These are phyloP conservation scores for Bombus pascuorum DNA, from an alignment of 1,140 invertebrate species.

Conservation along the genomic window DNA sequence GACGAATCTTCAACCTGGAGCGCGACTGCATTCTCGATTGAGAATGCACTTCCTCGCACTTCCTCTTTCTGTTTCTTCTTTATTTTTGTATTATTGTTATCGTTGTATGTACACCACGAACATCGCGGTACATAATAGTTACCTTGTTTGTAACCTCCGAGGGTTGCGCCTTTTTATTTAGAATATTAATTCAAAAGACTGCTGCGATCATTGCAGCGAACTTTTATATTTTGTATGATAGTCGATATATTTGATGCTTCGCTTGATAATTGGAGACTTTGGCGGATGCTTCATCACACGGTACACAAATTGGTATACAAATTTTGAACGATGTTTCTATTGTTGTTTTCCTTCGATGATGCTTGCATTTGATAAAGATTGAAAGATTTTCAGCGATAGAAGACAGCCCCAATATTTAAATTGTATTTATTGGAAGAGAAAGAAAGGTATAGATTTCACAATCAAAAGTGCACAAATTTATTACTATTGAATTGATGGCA, in stretches of 20 bases:
- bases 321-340: background rate
- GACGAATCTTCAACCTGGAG: too few relatives aligned
- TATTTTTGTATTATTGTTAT: slow-evolving; percentile 4
- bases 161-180: background rate
- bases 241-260: background rate
- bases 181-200: background rate
- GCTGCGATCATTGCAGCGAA: background rate
- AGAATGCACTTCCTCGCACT: background rate
- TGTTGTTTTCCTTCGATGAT: background rate
- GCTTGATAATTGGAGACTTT: background rate
- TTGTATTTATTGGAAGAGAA: background rate
- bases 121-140: background rate
- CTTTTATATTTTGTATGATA: background rate
- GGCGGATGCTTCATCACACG: background rate
- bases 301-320: background rate
- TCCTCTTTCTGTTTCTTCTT: background rate
- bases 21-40: background rate
- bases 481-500: background rate
- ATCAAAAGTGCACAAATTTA: background rate
- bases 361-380: background rate
- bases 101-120: background rate
- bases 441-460: background rate
- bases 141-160: background rate
- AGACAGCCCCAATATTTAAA: background rate
- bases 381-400: background rate